These are phyloP conservation scores for Phortica magna DNA, from an alignment of 2,888 invertebrate species.

Conservation along the genomic window DNA sequence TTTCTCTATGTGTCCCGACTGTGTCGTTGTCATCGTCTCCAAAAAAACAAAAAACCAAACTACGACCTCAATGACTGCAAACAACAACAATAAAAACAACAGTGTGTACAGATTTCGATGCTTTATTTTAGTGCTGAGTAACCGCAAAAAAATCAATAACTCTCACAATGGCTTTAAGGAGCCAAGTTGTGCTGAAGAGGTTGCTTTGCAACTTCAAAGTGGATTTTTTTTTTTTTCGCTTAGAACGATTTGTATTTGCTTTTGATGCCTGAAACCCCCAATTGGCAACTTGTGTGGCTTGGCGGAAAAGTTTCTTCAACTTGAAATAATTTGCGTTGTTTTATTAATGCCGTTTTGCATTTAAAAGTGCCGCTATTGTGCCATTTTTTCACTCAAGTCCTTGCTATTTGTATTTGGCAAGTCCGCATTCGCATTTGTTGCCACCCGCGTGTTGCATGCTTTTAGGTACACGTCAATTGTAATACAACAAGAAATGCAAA, in stretches of 20 bases:
- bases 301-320: neutral
- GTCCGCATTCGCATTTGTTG: conserved; percentile 1
- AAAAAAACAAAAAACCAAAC: neutral
- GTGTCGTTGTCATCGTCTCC: conserved; percentile 10
- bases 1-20: conserved; percentile 19
- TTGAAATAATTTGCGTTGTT: conserved; percentile 16
- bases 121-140: neutral
- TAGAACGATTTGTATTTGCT: neutral
- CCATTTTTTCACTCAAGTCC: neutral
- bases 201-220: conserved; percentile 5
- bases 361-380: conserved; percentile 4
- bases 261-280: neutral
- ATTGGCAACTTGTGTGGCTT: neutral
- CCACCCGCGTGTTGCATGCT: conserved; percentile 7
- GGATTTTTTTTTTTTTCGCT: conserved; percentile 1
- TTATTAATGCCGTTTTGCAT: conserved; percentile 13
- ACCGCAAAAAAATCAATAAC: conserved; percentile 20
- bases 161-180: conserved; percentile 13
- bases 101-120: neutral
- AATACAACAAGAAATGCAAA: conserved; percentile 1
- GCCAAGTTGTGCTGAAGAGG: neutral
- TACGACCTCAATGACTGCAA: neutral
- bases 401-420: neutral
- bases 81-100: neutral
- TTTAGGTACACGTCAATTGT: neutral